These are phyloP conservation scores for Orchesella cincta DNA, from an alignment of 1,140 invertebrate genomes.

Conservation along the genomic window DNA sequence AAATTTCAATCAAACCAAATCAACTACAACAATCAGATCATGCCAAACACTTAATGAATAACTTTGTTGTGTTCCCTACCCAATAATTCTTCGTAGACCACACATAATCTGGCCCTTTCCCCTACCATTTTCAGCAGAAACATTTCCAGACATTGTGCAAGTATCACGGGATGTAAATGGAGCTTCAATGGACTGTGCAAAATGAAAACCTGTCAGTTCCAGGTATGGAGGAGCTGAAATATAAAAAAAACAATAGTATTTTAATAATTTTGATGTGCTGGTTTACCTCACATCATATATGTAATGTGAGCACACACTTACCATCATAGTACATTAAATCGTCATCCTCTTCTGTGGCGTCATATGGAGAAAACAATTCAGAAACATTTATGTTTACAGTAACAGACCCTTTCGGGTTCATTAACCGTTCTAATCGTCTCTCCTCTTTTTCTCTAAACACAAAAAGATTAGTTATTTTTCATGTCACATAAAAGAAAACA, in stretches of 20 bases:
- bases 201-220: constrained; percentile 87
- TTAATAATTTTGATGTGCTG: neutral
- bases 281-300: neutral
- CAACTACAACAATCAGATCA: neutral
- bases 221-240: constrained; percentile 67
- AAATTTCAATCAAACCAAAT: neutral
- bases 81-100: constrained; percentile 37
- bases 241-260: constrained; percentile 24
- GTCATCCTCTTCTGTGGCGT: constrained; percentile 69
- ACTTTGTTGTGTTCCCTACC: constrained; percentile 36
- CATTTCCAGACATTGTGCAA: constrained; percentile 73
- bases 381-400: constrained; percentile 89
- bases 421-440: constrained; percentile 76
- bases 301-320: constrained; percentile 20
- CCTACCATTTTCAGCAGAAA: constrained; percentile 83
- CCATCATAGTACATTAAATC: constrained; percentile 58
- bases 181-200: constrained; percentile 89
- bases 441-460: constrained; percentile 72
- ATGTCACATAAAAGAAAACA: neutral
- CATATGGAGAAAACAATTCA: constrained; percentile 76
- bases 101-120: constrained; percentile 63
- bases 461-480: neutral
- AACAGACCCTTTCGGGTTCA: constrained; percentile 85
- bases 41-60: too few species aligned
- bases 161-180: constrained; percentile 84